These are phyloP conservation scores for Melopsittacus undulatus DNA, from an alignment of 2,797 vertebrate genomes.

Conservation along the genomic window DNA sequence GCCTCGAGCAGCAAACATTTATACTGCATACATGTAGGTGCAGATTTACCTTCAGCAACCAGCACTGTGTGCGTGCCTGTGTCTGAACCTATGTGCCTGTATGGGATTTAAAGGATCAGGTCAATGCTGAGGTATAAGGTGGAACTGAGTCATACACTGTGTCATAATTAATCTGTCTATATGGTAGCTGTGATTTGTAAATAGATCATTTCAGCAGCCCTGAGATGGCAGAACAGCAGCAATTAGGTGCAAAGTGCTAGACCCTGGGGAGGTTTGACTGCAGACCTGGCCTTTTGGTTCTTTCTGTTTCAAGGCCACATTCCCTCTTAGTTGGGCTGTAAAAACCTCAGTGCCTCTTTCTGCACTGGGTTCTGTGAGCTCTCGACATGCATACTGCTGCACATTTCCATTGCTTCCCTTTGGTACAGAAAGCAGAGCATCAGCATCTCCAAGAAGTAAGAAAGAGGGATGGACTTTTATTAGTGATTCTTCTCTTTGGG, in stretches of 20 bases:
- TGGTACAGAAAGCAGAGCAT: not conserved
- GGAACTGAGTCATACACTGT: conserved; percentile 26
- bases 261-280: not conserved
- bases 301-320: not conserved
- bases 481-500: not conserved
- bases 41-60: not conserved
- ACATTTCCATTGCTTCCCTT: not conserved
- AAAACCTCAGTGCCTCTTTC: not conserved
- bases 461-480: not conserved
- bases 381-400: not conserved
- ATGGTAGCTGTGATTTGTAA: not conserved
- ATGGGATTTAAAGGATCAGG: conserved; percentile 28
- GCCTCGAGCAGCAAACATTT: not conserved
- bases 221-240: not conserved
- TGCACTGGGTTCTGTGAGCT: not conserved
- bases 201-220: conserved; percentile 12
- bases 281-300: not conserved
- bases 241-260: not conserved
- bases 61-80: not conserved
- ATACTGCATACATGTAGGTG: not conserved
- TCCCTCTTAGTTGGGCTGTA: not conserved
- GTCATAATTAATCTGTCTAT: conserved; percentile 35
- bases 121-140: not conserved
- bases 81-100: not conserved
- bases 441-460: not conserved